Conservation (phyloP, 2,113 vertebrate genomes). For the Apeltes quadracus region DNA sequence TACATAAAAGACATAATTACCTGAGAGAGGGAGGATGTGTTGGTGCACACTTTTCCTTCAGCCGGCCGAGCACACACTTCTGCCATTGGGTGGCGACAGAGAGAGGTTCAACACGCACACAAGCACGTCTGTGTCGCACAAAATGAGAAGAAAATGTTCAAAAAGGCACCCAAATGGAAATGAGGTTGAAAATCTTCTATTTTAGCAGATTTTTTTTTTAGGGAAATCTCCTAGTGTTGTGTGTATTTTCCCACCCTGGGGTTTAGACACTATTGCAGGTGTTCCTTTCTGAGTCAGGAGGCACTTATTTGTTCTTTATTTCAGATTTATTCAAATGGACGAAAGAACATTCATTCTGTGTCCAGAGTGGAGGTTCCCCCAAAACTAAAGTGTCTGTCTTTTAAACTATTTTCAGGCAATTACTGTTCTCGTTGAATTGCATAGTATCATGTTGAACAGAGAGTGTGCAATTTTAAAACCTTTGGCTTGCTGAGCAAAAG, state of each 20-base stretch:
- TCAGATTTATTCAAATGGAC: conserved; percentile 23
- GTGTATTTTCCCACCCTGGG: background rate
- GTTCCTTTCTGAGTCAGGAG: background rate
- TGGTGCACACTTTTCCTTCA: conserved; percentile 80
- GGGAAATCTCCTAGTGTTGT: background rate
- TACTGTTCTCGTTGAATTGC: conserved; percentile 42
- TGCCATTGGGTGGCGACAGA: conserved; percentile 83
- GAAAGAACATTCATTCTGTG: conserved; percentile 2
- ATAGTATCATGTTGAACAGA: conserved; percentile 64
- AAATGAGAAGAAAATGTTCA: background rate
- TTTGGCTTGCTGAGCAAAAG: conserved; percentile 59
- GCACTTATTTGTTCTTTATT: conserved; percentile 16
- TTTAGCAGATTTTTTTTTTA: background rate
- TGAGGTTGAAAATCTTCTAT: background rate
- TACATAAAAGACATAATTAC: conserved; percentile 86
- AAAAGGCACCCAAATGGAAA: background rate
- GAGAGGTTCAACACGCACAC: conserved; percentile 30
- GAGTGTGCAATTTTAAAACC: conserved; percentile 64
- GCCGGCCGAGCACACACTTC: conserved; percentile 53
- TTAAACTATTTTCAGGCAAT: conserved; percentile 38
- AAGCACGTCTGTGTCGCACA: conserved; percentile 8
- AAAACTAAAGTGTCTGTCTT: conserved; percentile 24
- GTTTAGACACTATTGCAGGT: background rate
- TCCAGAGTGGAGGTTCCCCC: conserved; percentile 14
- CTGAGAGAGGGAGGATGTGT: conserved; percentile 78